Evolutionary conservation across 2,888 invertebrate genomes (phyloP), one percentile per base, ranked within the genome.

Genomic region (Sycophila texana): DNA sequence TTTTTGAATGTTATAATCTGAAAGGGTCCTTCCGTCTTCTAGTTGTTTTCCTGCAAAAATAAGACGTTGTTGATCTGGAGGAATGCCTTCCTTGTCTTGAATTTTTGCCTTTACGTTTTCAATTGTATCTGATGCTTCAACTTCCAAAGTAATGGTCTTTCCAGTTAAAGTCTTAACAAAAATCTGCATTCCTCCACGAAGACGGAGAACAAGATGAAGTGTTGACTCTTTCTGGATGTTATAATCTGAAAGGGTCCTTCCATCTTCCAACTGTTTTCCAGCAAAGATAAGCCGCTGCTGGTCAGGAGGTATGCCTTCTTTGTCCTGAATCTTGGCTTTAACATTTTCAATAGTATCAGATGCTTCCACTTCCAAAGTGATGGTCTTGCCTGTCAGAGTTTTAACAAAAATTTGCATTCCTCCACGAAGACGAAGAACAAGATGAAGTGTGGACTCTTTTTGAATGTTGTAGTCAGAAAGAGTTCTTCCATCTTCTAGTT

Each of bases 221-320:
- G 97, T 97, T 0, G 97, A 96, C 91, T 97, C 97, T 91, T 98
- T 97, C 91, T 98, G 97, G 88, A 98, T 98, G 91, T 98, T 98
- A 91, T 98, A 98, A 89, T 98, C 98, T 0, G 96, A 96, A 57
- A 98, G 92, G 2, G 98, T 98, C 73, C 97, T 94, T 1, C 97
- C 98, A 93, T 98, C 98, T 92, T 98, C 98, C 87, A 98, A 91
- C 91, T 98, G 98, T 91, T 98, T 98, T 77, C 98, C 98, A 85
- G 98, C 97, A 91, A 98, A 98, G 91, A 98, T 97, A 90, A 97
- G 92, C 87, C 96, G 94, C 91, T 96, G 96, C 91, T 96, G 96
- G 91, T 96, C 96, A 85, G 95, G 95, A 84, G 95, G 95, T 91
- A 96, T 95, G 86, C 96, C 92, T 89, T 96, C 96, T 91, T 96